phyloP scores from a whole-genome alignment of 2,113 vertebrate species.

The Theristicus caerulescens region DNA sequence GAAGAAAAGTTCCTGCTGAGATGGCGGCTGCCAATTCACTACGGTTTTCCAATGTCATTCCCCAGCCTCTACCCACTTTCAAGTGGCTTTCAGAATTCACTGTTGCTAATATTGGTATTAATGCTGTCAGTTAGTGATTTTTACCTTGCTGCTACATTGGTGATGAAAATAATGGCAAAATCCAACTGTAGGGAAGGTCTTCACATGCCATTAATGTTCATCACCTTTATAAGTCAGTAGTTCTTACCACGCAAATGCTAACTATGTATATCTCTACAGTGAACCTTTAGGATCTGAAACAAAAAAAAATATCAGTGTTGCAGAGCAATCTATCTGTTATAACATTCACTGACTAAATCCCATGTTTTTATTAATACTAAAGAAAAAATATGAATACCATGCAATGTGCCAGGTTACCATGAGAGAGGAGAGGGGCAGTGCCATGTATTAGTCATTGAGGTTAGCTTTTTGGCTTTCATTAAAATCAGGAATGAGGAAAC shows the following conservation, averaged over 20 bases:
- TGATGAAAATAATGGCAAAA: background rate
- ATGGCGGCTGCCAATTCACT: background rate
- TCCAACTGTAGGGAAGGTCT: background rate
- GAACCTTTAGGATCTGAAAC: background rate
- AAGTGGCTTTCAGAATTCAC: background rate
- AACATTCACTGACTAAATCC: background rate
- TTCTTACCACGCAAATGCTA: background rate
- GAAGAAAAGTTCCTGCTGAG: background rate
- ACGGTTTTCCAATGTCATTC: background rate
- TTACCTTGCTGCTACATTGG: background rate
- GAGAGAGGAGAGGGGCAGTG: background rate
- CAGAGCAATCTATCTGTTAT: background rate
- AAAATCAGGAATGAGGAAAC: background rate
- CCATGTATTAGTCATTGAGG: background rate
- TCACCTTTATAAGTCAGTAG: background rate
- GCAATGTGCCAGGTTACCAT: background rate
- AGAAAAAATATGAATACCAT: background rate
- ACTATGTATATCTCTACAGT: background rate
- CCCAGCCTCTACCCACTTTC: background rate
- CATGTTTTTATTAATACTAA: background rate
- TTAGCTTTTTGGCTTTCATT: background rate
- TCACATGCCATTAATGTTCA: background rate
- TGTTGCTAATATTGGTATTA: background rate
- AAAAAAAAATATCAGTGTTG: background rate
- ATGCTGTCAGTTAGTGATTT: background rate